Evolutionary conservation across 2,888 invertebrate species (phyloP).

Genomic region (Anoplius nigerrimus): DNA sequence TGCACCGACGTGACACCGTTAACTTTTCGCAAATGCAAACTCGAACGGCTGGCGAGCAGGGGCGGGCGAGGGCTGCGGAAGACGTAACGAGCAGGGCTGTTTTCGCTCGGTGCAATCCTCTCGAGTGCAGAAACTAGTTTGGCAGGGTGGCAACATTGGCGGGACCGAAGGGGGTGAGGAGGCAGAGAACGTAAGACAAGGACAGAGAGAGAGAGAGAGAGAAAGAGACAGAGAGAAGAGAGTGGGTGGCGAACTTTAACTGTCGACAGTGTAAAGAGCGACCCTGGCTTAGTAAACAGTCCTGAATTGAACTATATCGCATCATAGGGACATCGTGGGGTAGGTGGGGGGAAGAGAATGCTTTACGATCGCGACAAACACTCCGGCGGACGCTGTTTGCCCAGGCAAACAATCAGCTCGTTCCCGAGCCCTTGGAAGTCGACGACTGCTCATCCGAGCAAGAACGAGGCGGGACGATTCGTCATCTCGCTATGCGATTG

Average conservation of each 20-base stretch:
- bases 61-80: slow-evolving; percentile 6
- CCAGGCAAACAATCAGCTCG: slow-evolving; percentile 9
- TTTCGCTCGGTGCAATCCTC: too few species aligned
- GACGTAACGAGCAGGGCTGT: too few species aligned
- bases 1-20: too few species aligned
- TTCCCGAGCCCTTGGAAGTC: neutral
- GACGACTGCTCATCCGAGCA: too few species aligned
- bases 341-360: slow-evolving; percentile 17
- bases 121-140: too few species aligned
- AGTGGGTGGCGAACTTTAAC: neutral
- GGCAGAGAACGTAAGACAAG: too few species aligned
- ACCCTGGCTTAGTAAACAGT: neutral
- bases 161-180: slow-evolving; percentile 14
- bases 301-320: slow-evolving; percentile 9
- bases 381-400: slow-evolving; percentile 11
- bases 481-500: too few species aligned
- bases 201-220: slow-evolving; percentile 7
- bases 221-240: slow-evolving; percentile 11
- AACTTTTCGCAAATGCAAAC: neutral
- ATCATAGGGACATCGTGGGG: slow-evolving; percentile 3
- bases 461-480: too few species aligned
- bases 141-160: too few species aligned
- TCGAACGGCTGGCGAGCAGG: slow-evolving; percentile 22
- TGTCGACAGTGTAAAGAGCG: too few species aligned
- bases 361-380: slow-evolving; percentile 16